Base-by-base conservation (phyloP, 1,140 invertebrate genomes). In the Zaprionus kolodkinae region DNA sequence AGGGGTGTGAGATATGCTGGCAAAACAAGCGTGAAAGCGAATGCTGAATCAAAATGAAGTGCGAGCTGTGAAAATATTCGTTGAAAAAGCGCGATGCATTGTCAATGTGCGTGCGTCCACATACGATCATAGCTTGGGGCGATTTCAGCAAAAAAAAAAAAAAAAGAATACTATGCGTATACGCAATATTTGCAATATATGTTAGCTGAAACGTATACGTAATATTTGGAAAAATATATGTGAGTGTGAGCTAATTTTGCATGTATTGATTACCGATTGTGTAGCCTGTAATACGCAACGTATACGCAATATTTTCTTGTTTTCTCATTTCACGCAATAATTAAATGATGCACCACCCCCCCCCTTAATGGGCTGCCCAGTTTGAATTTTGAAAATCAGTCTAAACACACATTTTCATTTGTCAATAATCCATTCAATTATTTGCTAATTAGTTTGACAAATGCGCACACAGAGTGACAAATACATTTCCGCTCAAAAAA, bases 401-500 rank as follows among this genome's bases (percentile, higher is more conserved):
- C 6, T n/a, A n/a, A 43, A 43, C 6, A 10, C 6, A 17, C 48
- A 21, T 1, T 45, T 17, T 36, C 36, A 60, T 65, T 56, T 55
- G 10, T 63, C 55, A 27, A 21, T 48, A 64, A 36, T 36, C 52
- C 9, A 48, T 75, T 62, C 67, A 62, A 81, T 72, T 66, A 68
- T 75, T 65, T 71, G 45, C 68, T 70, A 86, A 85, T 85, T 81
- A 81, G 36, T n/a, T 78, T 59, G 71, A 74, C 69, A 54, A 55
- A 27, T 54, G 30, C 54, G 55, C 65, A 45, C 45, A 73, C 64
- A 76, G 62, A 71, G 72, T 82, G 79, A 87, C 83, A 87, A 87
- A 87, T 87, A 87, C 69, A 88, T 87, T 87, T 87, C 83, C 84
- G 83, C 65, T 21, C 1, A 21, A 68, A 38, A 36, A 56, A 36